Conservation (phyloP, 2,888 invertebrate species). For the Caenorhabditis sp. region DNA sequence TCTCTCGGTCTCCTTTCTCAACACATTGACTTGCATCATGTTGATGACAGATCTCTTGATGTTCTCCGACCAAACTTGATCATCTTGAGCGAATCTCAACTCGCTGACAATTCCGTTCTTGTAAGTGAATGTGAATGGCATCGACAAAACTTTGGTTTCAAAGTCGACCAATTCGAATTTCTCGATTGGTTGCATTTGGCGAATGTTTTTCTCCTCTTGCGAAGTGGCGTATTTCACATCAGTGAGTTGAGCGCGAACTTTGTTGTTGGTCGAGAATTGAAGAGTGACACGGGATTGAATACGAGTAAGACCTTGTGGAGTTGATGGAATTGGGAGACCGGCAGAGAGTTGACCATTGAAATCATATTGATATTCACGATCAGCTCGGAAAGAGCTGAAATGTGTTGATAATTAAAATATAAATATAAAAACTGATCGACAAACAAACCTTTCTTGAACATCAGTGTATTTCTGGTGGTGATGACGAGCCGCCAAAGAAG, state of each 20-base stretch:
- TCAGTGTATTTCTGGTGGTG: neutral
- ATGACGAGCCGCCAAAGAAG: constrained; percentile 23
- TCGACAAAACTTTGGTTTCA: constrained; percentile 33
- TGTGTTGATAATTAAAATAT: neutral
- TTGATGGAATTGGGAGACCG: constrained; percentile 56
- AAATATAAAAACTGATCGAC: neutral
- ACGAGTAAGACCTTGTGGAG: constrained; percentile 56
- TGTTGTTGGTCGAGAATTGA: constrained; percentile 44
- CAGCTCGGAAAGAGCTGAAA: constrained; percentile 44
- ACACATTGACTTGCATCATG: constrained; percentile 58
- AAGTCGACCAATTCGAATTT: constrained; percentile 33
- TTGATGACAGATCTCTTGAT: constrained; percentile 67
- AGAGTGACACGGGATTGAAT: constrained; percentile 55
- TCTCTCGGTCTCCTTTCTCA: constrained; percentile 37
- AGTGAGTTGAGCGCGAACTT: constrained; percentile 43
- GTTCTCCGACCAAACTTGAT: constrained; percentile 62
- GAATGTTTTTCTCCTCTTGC: constrained; percentile 39
- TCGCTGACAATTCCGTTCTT: constrained; percentile 47
- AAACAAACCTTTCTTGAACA: constrained; percentile 6
- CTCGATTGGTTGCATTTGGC: constrained; percentile 37
- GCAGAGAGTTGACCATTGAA: constrained; percentile 56
- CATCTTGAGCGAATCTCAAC: constrained; percentile 48
- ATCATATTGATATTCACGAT: constrained; percentile 47
- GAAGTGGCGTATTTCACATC: constrained; percentile 47
- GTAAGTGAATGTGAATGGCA: constrained; percentile 48